These are phyloP conservation scores for Merops nubicus DNA, from an alignment of 2,113 vertebrate species.

Conservation along the genomic window DNA sequence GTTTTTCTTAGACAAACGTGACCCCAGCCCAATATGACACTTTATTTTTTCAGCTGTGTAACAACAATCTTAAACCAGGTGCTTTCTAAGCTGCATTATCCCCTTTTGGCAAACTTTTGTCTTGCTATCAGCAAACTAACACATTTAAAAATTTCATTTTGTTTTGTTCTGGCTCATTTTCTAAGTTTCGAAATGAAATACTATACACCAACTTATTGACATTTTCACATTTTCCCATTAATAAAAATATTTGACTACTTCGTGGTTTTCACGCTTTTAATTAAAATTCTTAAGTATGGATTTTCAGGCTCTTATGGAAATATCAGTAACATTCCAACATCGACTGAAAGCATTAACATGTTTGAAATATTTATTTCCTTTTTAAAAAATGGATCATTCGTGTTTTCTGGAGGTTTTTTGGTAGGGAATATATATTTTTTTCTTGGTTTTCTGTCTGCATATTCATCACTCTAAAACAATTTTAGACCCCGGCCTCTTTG, in stretches of 20 bases:
- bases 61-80: constrained; percentile 61
- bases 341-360: background rate
- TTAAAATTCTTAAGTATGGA: background rate
- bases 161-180: background rate
- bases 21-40: constrained; percentile 70
- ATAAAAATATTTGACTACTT: background rate
- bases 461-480: constrained; percentile 71
- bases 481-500: constrained; percentile 28
- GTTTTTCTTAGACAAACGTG: constrained; percentile 76
- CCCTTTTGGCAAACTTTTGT: background rate
- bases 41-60: constrained; percentile 79
- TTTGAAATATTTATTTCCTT: background rate
- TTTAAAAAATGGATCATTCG: background rate
- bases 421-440: background rate
- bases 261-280: background rate
- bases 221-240: background rate
- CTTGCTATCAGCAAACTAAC: background rate
- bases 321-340: background rate
- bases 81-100: constrained; percentile 36
- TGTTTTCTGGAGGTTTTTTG: background rate
- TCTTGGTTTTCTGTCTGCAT: constrained; percentile 45
- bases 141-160: background rate
- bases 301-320: background rate
- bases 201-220: background rate
- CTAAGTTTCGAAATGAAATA: background rate